Evolutionary conservation across 2,113 vertebrate genomes (phyloP), one percentile per base, ranked within the genome.

Genomic region (Rhea americana): DNA sequence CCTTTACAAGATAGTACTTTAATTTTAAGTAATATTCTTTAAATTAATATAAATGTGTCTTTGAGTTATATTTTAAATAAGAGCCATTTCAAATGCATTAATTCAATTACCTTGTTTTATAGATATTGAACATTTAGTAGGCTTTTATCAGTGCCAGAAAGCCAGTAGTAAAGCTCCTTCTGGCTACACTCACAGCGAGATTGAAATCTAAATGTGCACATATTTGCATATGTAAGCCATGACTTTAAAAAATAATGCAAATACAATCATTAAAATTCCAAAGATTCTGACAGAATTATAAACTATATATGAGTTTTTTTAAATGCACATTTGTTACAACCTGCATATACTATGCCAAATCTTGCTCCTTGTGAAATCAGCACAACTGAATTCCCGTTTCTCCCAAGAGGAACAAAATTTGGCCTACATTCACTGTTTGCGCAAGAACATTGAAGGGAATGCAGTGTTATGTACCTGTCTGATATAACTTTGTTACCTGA

Each of bases 101-200:
- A 80, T 80, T 80, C n/a, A 71, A 81, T 95, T 78, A 74, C 39
- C 26, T 75, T 84, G 19, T 75, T 91, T 93, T 84, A 88, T 24
- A 85, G n/a, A 43, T 24, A 90, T 17, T 53, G 59, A 88, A 65
- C 63, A 65, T 62, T 73, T 45, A 62, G 63, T 15, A 68, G 59
- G 47, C n/a, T 93, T 85, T 66, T 62, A 73, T 43, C 37, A 28
- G 25, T 59, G 30, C 47, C 92, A 90, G 59, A 80, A 90, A 86
- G 76, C 26, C 65, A 62, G 32, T 8, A 30, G 56, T 61, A 75
- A 71, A 85, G 21, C 39, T 82, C 47, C 82, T 85, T 6, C 28
- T 43, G 55, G 56, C 51, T 87, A 72, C 89, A 70, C 25, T 71
- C n/a, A 24, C 11, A 78, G 50, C 51, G 61, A 88, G 35, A 81